phyloP scores from a whole-genome alignment of 2,113 vertebrate genomes.

The Platanista minor region DNA sequence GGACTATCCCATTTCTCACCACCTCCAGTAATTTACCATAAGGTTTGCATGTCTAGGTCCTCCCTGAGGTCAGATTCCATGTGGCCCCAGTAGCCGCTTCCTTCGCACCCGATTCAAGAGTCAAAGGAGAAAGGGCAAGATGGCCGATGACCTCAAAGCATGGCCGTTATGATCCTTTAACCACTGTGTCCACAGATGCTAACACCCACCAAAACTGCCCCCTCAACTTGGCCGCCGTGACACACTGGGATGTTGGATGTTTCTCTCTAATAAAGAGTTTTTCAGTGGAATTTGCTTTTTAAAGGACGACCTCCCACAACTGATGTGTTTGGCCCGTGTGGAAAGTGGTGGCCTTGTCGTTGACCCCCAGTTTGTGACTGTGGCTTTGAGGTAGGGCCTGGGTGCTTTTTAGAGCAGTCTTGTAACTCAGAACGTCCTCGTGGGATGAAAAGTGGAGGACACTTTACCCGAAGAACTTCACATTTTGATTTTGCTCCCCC shows the following conservation, averaged over 20 bases:
- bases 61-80: not conserved
- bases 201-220: not conserved
- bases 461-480: not conserved
- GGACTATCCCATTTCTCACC: not conserved
- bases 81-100: not conserved
- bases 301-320: not conserved
- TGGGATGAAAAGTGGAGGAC: not conserved
- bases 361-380: not conserved
- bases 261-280: not conserved
- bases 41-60: not conserved
- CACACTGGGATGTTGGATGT: too few species aligned
- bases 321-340: not conserved
- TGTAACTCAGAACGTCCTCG: accelerated
- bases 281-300: not conserved
- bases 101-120: not conserved
- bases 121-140: not conserved
- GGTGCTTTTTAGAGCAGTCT: not conserved
- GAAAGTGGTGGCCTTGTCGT: not conserved
- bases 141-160: accelerated
- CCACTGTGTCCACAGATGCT: not conserved
- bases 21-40: accelerated
- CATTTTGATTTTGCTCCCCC: not conserved
- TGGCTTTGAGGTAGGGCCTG: not conserved
- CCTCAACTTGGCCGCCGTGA: not conserved
- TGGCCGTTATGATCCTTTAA: accelerated